Evolutionary conservation across 30 jellyfish, hydroid and myxozoan species (phyloP), one percentile per base, ranked within the genome.

Genomic region (Catostylus mosaicus): DNA sequence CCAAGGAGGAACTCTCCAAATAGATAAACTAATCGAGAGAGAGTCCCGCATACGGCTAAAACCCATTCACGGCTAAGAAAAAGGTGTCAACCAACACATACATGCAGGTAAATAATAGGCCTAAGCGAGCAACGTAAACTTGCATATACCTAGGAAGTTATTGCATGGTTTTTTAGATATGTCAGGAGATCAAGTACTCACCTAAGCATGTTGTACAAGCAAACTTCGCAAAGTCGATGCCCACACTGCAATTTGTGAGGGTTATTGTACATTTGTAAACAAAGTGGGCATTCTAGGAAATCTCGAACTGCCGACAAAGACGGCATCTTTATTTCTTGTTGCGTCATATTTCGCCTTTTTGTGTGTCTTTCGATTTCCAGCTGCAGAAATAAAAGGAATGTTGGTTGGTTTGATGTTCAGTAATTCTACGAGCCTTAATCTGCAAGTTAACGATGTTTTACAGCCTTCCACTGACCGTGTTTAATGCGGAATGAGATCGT

Each of bases 161-260:
- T n/a, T n/a, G n/a, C n/a, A n/a, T n/a, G n/a, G n/a, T n/a, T n/a
- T n/a, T n/a, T n/a, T n/a, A n/a, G n/a, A n/a, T n/a, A n/a, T n/a
- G n/a, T n/a, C n/a, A n/a, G n/a, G n/a, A n/a, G n/a, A n/a, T n/a
- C n/a, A n/a, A n/a, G n/a, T n/a, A n/a, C 91, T 8, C 52, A 80
- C 91, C 91, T 80, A 4, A 31, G 54, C 83, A 80, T 68, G 2
- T 76, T 65, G 57, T 80, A 80, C 29, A 80, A 33, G 52, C 91
- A 80, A 67, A 80, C 83, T 80, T 80, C 91, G 46, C 91, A 80
- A 45, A 66, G 29, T 30, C 91, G 67, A 31, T 80, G 91, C 3
- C 91, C 91, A 36, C 91, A 80, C 22, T 80, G 91, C 62, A 80
- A 47, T 69, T 73, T 80, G n/a, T 66, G 77, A 16, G 91, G 91